Evolutionary conservation across 2,888 invertebrate species (phyloP), one percentile per base, ranked within the genome.

Genomic region (Vesta saturnalis): DNA sequence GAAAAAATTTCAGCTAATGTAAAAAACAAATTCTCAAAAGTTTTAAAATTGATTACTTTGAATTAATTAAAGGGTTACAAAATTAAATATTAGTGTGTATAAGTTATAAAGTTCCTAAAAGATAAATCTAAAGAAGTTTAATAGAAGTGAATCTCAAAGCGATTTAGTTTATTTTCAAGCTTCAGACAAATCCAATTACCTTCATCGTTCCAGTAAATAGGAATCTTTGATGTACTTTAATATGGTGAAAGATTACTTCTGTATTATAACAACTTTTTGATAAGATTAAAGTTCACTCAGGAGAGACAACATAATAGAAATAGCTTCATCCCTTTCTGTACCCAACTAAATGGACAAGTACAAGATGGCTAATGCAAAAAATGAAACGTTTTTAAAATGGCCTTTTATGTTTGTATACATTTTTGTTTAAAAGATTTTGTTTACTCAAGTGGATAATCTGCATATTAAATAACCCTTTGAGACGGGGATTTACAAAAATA

Each of bases 241-340:
- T 80, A 76, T 78, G 73, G 76, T 79, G 78, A 82, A 79, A 81
- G 81, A 83, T 82, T 82, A 83, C 81, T 82, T 81, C 81, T 80
- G 81, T 80, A 81, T 81, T 79, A 82, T 83, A 83, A 83, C 83
- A 83, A 82, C 81, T 83, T 83, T 83, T 81, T 83, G 81, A 83
- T 81, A 78, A 80, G 81, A 82, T 83, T 83, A 83, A 77, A 80
- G 79, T 68, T 56, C 57, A 46, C 59, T 47, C 61, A 30, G 60
- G 56, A 64, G 67, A 66, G 39, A 69, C 60, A 65, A 69, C 18
- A 56, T 56, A 61, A 66, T 66, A 57, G 49, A 61, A 66, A 66
- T 66, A 56, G 61, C 64, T 54, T 19, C 19, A 1, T 52, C 52
- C 19, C n/a, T n/a, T 19, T 52, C 19, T 19, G n/a, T n/a, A n/a